Percentiles rank a stretch among this genome's conserved stretches.
These are phyloP conservation scores for Dasypolia templi DNA, from an alignment of 2,888 invertebrate genomes.

Conservation along the genomic window DNA sequence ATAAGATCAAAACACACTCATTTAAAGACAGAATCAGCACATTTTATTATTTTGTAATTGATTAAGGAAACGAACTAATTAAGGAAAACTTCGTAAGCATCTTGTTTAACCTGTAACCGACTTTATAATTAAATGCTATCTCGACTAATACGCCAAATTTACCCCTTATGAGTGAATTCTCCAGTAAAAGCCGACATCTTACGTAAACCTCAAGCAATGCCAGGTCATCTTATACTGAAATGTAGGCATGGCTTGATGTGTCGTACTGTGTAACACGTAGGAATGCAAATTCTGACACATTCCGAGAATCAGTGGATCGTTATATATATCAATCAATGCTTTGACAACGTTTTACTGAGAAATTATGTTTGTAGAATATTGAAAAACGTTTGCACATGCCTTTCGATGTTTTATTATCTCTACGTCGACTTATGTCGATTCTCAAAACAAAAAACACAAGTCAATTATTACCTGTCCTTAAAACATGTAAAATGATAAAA, in stretches of 20 bases:
- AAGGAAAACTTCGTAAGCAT: background rate
- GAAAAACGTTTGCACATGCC: background rate
- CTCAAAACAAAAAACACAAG: background rate
- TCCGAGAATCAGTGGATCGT: background rate
- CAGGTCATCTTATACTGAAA: background rate
- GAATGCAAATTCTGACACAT: background rate
- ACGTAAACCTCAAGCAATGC: background rate
- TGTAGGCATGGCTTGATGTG: no score
- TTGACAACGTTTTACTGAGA: background rate
- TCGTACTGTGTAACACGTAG: background rate
- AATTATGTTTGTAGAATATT: background rate
- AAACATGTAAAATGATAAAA: background rate
- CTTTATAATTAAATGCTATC: background rate
- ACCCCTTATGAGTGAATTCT: background rate
- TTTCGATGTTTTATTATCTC: background rate
- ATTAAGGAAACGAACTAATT: background rate
- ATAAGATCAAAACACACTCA: background rate
- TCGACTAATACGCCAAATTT: background rate
- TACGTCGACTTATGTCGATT: background rate
- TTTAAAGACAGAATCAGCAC: background rate
- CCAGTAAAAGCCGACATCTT: background rate
- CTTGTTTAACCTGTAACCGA: slow-evolving; percentile 7
- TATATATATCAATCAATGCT: background rate
- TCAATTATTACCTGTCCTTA: background rate
- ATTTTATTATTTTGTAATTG: background rate